Percentiles rank a stretch among this genome's conserved stretches.
Evolutionary conservation across 2,113 vertebrate genomes (phyloP).

Genomic region (Hippopotamus amphibius): DNA sequence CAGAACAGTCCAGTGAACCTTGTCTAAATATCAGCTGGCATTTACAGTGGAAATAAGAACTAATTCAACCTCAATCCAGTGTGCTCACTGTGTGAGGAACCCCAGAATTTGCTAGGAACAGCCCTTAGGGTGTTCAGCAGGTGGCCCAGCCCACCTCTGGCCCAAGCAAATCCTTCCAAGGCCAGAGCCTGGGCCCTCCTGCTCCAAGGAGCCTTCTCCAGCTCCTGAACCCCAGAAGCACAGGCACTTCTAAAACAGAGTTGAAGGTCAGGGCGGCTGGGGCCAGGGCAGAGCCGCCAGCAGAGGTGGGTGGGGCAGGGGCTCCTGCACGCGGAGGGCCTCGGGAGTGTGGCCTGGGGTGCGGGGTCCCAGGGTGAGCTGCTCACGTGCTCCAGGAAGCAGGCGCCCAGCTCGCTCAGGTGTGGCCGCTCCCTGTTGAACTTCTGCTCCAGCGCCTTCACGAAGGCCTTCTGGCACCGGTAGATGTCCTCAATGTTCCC

Average conservation of each 20-base stretch:
- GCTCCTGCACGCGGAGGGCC: neutral
- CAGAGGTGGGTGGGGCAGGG: neutral
- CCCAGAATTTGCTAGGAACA: neutral
- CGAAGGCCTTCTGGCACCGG: slow-evolving; percentile 95
- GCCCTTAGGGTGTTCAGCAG: neutral
- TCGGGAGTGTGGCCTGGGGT: rapidly evolving
- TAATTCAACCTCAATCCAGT: neutral
- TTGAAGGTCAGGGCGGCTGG: neutral
- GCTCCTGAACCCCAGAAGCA: neutral
- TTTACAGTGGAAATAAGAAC: neutral
- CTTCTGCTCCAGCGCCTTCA: slow-evolving; percentile 94
- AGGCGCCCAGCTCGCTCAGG: slow-evolving; percentile 96
- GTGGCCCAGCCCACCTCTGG: neutral
- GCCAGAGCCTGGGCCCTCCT: neutral
- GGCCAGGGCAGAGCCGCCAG: neutral
- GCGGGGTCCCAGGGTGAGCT: neutral
- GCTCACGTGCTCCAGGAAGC: slow-evolving; percentile 97
- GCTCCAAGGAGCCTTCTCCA: neutral
- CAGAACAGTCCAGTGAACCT: too few relatives aligned
- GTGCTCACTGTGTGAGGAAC: neutral
- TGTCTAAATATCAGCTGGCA: neutral
- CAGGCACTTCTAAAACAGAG: neutral
- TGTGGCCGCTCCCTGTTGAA: slow-evolving; percentile 95
- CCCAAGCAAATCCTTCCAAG: neutral
- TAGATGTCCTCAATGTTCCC: slow-evolving; percentile 98